Evolutionary conservation across 2,888 invertebrate genomes (phyloP).

Genomic region (Andrena camellia): DNA sequence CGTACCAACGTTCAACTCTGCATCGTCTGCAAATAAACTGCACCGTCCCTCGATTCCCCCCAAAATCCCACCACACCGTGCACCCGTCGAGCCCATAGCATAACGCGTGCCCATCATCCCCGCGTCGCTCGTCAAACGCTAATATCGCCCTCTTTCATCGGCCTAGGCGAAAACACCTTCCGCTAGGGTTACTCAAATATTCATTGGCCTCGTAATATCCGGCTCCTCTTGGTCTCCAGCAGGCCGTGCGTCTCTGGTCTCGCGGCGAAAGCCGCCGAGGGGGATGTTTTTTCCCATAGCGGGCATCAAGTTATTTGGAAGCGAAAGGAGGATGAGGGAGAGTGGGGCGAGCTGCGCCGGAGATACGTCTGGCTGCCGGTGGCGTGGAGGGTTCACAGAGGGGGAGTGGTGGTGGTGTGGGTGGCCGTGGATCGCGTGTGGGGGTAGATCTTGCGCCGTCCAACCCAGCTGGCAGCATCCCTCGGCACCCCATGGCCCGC

Average conservation of each 20-base stretch:
- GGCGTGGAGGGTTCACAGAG: constrained; percentile 22
- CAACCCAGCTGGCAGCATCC: constrained; percentile 83
- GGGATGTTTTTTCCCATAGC: constrained; percentile 45
- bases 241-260: neutral
- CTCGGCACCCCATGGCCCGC: constrained; percentile 73
- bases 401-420: constrained; percentile 49
- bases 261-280: constrained; percentile 4
- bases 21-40: neutral
- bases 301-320: constrained; percentile 57
- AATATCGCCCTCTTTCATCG: constrained; percentile 25
- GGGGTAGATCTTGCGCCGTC: constrained; percentile 84
- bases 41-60: neutral
- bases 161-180: neutral
- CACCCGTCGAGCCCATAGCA: neutral
- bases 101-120: neutral
- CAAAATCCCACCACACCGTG: neutral
- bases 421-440: constrained; percentile 69
- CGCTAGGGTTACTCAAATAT: constrained; percentile 48
- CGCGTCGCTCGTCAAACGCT: constrained; percentile 6
- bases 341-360: constrained; percentile 44
- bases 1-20: too few species aligned
- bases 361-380: constrained; percentile 57
- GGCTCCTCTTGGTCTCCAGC: constrained; percentile 4
- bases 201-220: constrained; percentile 48
- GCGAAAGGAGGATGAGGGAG: constrained; percentile 24